Evolutionary conservation across 2,797 vertebrate genomes (phyloP), one percentile per base, ranked within the genome.

Genomic region (Danio aesculapii): DNA sequence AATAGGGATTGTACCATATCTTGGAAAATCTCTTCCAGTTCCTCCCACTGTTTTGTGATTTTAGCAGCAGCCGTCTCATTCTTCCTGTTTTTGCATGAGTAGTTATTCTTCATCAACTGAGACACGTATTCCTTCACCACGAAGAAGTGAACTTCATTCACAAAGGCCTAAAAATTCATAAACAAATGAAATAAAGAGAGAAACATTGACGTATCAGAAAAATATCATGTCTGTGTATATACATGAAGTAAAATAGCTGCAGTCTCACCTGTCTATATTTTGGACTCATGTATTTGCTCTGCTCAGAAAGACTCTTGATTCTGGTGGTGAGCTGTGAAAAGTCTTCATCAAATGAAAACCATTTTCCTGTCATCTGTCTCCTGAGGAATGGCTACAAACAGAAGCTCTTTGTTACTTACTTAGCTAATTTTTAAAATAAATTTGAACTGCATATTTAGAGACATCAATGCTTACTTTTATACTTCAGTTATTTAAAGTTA

Each of bases 331-430:
- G 89, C 13, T 89, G 79, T 1, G 76, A 13, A 0, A 95, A 95
- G 50, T 91, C 91, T 1, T 92, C 90, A 0, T 87, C 81, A 0
- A 62, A 84, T 46, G 85, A 92, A 77, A 98, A 93, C 98, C 97
- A 98, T 59, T 88, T 91, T 84, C 89, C 95, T 47, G 92, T 97
- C 90, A 96, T 93, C 89, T 97, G 92, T 46, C 87, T 93, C 87
- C 90, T 92, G 81, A 98, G 87, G 52, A 83, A 89, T 0, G 84
- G 85, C 94, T 95, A 86, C 16, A 82, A 75, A 73, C 39, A 75
- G 39, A 68, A 75, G 30, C 13, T 53, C 6, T 43, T 50, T 19
- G 46, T 62, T 73, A 59, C 2, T 47, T 47, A 9, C 63, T 64
- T 2, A 63, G 9, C 14, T 6, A 6, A 52, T 39, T 21, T 30